Conservation (phyloP, 2,888 invertebrate genomes). For the Hypselothyrea guttata region DNA sequence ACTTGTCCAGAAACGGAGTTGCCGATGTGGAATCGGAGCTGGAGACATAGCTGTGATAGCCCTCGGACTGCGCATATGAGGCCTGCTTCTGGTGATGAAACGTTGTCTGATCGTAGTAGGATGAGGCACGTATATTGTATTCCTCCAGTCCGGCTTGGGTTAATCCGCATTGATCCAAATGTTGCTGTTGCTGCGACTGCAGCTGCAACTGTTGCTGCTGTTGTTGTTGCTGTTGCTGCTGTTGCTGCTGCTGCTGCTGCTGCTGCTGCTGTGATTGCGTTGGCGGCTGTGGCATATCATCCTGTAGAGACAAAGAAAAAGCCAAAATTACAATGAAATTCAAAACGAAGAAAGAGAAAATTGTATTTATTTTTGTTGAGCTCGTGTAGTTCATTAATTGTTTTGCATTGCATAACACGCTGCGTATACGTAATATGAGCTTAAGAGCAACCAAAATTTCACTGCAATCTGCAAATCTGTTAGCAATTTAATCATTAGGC, state of each 20-base stretch:
- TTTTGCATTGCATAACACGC: slow-evolving; percentile 56
- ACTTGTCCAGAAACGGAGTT: slow-evolving; percentile 89
- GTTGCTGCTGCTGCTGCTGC: slow-evolving; percentile 31
- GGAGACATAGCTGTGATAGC: slow-evolving; percentile 91
- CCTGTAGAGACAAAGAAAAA: slow-evolving; percentile 66
- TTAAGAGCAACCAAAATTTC: slow-evolving; percentile 29
- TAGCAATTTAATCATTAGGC: slow-evolving; percentile 68
- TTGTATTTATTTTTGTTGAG: slow-evolving; percentile 8
- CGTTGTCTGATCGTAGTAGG: slow-evolving; percentile 84
- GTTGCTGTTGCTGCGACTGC: slow-evolving; percentile 51
- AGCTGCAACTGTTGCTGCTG: slow-evolving; percentile 11
- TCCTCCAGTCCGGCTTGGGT: slow-evolving; percentile 88
- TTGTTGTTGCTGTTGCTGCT: slow-evolving; percentile 18
- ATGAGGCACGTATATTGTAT: slow-evolving; percentile 85
- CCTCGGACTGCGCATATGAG: slow-evolving; percentile 90
- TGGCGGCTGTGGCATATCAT: slow-evolving; percentile 73
- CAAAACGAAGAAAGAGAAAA: slow-evolving; percentile 15
- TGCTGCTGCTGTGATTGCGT: slow-evolving; percentile 34
- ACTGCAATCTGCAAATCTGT: slow-evolving; percentile 34
- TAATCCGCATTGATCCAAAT: slow-evolving; percentile 81
- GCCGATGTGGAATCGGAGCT: slow-evolving; percentile 89
- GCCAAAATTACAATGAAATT: background rate
- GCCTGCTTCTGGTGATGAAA: slow-evolving; percentile 88
- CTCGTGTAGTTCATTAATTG: slow-evolving; percentile 27
- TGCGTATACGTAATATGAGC: slow-evolving; percentile 52